phyloP scores from a whole-genome alignment of 2,113 vertebrate species.

The Dissostichus mawsoni region DNA sequence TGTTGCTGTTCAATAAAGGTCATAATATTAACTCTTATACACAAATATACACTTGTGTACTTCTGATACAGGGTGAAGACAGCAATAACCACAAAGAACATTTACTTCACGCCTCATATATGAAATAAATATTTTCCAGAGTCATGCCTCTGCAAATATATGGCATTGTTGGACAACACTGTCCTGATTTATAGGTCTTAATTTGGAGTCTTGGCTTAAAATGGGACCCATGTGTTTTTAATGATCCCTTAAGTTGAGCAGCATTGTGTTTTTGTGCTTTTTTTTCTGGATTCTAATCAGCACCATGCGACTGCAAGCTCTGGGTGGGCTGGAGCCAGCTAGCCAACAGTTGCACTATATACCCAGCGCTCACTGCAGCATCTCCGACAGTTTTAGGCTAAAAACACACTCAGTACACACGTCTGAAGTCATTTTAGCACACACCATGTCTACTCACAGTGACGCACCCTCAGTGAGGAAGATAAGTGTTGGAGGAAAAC shows the following conservation, averaged over 20 bases:
- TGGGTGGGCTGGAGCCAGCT: conserved; percentile 63
- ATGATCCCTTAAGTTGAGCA: conserved; percentile 71
- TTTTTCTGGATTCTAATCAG: conserved; percentile 68
- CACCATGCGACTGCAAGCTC: conserved; percentile 71
- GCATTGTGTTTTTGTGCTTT: conserved; percentile 61
- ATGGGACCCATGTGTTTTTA: conserved; percentile 74
- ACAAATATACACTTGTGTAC: conserved; percentile 89
- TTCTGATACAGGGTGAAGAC: conserved; percentile 80
- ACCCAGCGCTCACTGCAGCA: conserved; percentile 40
- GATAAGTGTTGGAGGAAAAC: conserved; percentile 51
- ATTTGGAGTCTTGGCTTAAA: conserved; percentile 61
- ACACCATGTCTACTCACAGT: conserved; percentile 64
- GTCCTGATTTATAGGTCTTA: conserved; percentile 70
- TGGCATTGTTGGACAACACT: conserved; percentile 65
- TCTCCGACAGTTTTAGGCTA: conserved; percentile 52
- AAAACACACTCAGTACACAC: conserved; percentile 42
- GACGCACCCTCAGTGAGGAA: conserved; percentile 48
- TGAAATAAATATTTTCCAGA: conserved; percentile 80
- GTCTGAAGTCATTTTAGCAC: conserved; percentile 67
- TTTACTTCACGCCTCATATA: conserved; percentile 76
- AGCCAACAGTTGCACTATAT: conserved; percentile 31
- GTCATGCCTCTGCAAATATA: conserved; percentile 69
- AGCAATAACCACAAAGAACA: conserved; percentile 70
- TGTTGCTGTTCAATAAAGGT: conserved; percentile 82
- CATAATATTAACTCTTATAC: conserved; percentile 88